Conservation (phyloP, 2,113 vertebrate genomes). For the Cinclus cinclus region DNA sequence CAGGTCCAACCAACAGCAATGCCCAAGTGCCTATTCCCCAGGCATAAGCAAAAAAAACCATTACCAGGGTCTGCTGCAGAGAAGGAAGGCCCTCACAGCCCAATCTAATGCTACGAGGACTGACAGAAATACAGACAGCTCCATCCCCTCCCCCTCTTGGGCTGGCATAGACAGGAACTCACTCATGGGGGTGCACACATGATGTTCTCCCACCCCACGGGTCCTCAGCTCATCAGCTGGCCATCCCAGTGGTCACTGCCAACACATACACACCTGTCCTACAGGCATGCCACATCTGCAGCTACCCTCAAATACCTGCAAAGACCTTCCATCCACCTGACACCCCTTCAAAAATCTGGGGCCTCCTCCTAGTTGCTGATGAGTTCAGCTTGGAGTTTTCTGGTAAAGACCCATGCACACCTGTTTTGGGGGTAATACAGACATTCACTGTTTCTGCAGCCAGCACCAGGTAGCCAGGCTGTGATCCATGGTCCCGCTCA, state of each 20-base stretch:
- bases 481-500: not conserved
- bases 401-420: not conserved
- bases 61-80: not conserved
- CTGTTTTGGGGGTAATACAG: not conserved
- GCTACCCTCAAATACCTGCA: not conserved
- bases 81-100: not conserved
- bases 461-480: not conserved
- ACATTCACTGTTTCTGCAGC: not conserved
- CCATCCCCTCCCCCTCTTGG: not conserved
- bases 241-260: not conserved
- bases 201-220: fast-evolving
- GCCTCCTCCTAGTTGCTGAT: not conserved
- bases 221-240: too few species aligned
- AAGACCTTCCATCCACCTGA: not conserved
- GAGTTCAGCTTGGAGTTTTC: not conserved
- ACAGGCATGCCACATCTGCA: not conserved
- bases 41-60: not conserved
- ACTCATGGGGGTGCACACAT: not conserved
- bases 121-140: not conserved
- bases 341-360: not conserved
- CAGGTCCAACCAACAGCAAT: not conserved
- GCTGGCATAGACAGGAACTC: not conserved
- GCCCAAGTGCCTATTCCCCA: fast-evolving
- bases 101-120: not conserved
- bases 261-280: not conserved